Evolutionary conservation across 2,888 invertebrate species (phyloP), one percentile per base, ranked within the genome.

Genomic region (Cynaeus angustus): DNA sequence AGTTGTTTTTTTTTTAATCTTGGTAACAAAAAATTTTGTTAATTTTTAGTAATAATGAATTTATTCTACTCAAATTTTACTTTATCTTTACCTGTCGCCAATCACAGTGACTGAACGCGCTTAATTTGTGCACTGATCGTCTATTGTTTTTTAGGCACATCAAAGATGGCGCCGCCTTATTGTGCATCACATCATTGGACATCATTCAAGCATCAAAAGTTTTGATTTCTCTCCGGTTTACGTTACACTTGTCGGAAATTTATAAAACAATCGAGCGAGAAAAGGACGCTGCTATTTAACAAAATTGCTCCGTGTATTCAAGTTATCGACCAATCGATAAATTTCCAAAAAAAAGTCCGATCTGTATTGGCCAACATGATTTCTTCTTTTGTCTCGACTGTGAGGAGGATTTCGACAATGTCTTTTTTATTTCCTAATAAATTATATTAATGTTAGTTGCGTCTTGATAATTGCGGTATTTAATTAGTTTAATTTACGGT

Each of bases 91-190:
- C 80, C 80, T 79, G 79, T 77, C 77, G 77, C 75, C 77, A 78
- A 62, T 68, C n/a, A n/a, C 68, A 72, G 78, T 77, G 70, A 74
- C 72, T 73, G 73, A 79, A 78, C 78, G 80, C 80, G 79, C 77
- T 75, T 80, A 78, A 80, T 80, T 79, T 80, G 77, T 79, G 76
- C 74, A 61, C 68, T 70, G 74, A 79, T 78, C 75, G 76, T 73
- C 75, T 75, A 75, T 79, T 79, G 78, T 79, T 79, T 78, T 79
- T 80, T 79, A 66, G 75, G 14, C 66, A 76, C 72, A 78, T 78
- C 77, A 78, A 80, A 80, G 75, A 79, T 80, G 79, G 80, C 80
- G 79, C 76, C 75, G 75, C 75, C 68, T 70, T 72, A 73, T 75
- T 77, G 74, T 74, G 78, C 66, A 75, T 76, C 75, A 79, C 75